These are phyloP conservation scores for Myiotriccus ornatus DNA, from an alignment of 2,797 vertebrate genomes.

Conservation along the genomic window DNA sequence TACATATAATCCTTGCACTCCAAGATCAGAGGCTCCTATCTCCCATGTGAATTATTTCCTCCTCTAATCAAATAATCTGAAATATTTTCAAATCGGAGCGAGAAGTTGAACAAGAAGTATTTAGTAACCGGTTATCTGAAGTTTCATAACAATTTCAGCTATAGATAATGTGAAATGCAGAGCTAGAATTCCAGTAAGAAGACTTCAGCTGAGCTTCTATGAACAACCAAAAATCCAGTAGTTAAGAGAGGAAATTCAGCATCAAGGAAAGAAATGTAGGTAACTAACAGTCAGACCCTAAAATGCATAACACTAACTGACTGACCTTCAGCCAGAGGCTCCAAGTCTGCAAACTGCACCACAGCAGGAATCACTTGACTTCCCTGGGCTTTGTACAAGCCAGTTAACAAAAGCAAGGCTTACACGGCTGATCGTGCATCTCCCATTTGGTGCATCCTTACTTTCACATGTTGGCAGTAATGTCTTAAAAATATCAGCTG, in stretches of 20 bases:
- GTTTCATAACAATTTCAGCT: background rate
- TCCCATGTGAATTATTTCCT: background rate
- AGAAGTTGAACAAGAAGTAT: background rate
- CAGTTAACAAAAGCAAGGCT: background rate
- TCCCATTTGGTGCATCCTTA: background rate
- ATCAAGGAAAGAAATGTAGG: background rate
- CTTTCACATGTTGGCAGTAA: background rate
- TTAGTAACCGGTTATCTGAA: background rate
- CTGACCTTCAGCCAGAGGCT: background rate
- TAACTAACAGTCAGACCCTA: background rate
- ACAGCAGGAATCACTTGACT: accelerated
- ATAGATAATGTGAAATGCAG: background rate
- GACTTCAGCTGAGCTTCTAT: background rate
- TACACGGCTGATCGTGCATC: background rate
- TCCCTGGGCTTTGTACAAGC: background rate
- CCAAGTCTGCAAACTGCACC: background rate
- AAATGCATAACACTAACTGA: background rate
- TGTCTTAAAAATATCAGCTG: background rate
- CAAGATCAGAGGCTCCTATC: background rate
- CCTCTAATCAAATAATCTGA: background rate
- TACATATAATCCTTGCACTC: background rate
- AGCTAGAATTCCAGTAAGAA: background rate
- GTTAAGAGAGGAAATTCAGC: background rate
- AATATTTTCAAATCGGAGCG: background rate
- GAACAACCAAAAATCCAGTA: background rate